Base-by-base conservation (phyloP, 2,797 vertebrate species). In the Eutrigla gurnardus region DNA sequence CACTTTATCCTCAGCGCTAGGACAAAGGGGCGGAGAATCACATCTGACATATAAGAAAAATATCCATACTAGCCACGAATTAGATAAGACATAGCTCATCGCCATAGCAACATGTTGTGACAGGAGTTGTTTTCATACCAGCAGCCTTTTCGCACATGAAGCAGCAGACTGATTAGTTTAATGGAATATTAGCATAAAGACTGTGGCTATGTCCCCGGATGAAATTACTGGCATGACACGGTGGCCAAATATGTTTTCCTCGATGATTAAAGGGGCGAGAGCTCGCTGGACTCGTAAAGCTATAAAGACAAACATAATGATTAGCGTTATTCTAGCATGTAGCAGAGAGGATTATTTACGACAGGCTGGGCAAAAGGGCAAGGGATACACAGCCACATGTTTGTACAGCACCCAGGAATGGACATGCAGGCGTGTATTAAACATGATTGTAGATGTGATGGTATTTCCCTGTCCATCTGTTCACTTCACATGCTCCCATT, bases 181-280 rank as follows among this genome's bases (percentile, higher is more conserved):
- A 81, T 80, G 50, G 70, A 72, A 54, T 61, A 79, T 83, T 82
- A 71, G 52, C 73, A 81, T 79, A 76, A 58, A 77, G 61, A 76
- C 6, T 15, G 36, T 36, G 66, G 42, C 37, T 17, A 8, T 36
- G 54, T 65, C 36, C 40, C 13, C 39, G 54, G 45, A 66, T 53
- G 45, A 80, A 72, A 78, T 72, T 61, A 70, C 36, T 25, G 39
- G 25, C 2, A 3, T 68, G 70, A 78, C 64, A 77, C 15, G 0
- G 12, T 43, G 55, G 33, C 43, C 58, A 74, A 75, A 65, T 70
- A 50, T 65, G 37, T 64, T 86, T 78, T 77, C 25, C n/a, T 32
- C 54, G 1, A 18, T 47, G 32, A 73, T 79, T 52, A 72, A 70
- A 42, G 72, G 4, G 3, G 33, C 15, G 50, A 73, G 32, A 25